phyloP scores from a whole-genome alignment of 1,140 invertebrate species.

The Drosophila bocqueti region DNA sequence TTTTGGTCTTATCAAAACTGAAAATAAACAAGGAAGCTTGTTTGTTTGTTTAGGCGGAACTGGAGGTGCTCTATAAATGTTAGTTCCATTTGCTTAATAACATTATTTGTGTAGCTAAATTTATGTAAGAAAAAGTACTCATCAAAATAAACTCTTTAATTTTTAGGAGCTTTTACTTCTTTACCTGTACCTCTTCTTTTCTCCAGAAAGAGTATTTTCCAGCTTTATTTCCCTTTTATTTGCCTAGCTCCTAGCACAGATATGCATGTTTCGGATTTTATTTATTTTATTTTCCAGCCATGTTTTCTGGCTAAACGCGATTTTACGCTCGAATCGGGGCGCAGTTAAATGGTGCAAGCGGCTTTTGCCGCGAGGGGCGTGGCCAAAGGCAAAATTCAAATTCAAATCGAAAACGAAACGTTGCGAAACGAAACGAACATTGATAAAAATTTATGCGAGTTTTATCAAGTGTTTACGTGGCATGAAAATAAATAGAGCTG shows the following conservation, averaged over 20 bases:
- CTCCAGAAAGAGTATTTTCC: slow-evolving; percentile 5
- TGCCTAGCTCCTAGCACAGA: background rate
- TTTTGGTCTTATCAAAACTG: slow-evolving; percentile 25
- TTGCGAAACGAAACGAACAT: slow-evolving; percentile 45
- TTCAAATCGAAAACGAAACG: slow-evolving; percentile 1
- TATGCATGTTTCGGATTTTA: slow-evolving; percentile 23
- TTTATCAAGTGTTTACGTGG: slow-evolving; percentile 81
- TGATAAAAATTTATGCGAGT: slow-evolving; percentile 79
- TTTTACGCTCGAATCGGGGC: slow-evolving; percentile 48
- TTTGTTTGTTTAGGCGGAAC: background rate
- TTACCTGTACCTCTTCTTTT: too few relatives aligned
- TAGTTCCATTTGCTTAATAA: background rate
- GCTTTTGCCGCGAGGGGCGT: slow-evolving; percentile 35
- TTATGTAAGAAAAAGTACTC: background rate
- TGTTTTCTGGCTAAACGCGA: slow-evolving; percentile 48
- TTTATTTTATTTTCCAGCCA: slow-evolving; percentile 34
- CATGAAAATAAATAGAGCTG: slow-evolving; percentile 58
- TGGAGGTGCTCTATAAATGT: slow-evolving; percentile 3
- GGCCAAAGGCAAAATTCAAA: slow-evolving; percentile 14
- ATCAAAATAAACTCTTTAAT: background rate
- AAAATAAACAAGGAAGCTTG: slow-evolving; percentile 1
- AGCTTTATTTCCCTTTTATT: background rate
- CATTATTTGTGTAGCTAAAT: too few relatives aligned
- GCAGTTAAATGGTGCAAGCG: slow-evolving; percentile 53
- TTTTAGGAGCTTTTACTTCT: background rate